Evolutionary conservation across 2,113 vertebrate species (phyloP), one percentile per base, ranked within the genome.

Genomic region (Malaclemys terrapin): DNA sequence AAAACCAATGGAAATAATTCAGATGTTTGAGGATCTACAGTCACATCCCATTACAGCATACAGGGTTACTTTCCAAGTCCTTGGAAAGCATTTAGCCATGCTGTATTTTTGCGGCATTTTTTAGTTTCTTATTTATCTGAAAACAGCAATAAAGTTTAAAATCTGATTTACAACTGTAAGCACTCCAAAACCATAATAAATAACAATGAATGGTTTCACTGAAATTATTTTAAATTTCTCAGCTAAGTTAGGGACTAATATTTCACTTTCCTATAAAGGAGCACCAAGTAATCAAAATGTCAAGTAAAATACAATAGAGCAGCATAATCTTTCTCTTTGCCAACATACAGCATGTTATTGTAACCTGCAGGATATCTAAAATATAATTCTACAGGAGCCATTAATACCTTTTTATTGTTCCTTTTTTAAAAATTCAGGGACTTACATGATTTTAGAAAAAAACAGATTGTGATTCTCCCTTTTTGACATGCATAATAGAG

Each of bases 1-100:
- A 92, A 92, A 93, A 6, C 72, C 84, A 29, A 13, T 35, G 84
- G 87, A 84, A 95, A 56, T 87, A 90, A 95, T 87, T 97, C 65
- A 45, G 8, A 11, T 69, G 59, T 91, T 90, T 78, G 47, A 96
- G 31, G 57, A 49, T 45, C 27, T 84, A n/a, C 42, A 84, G 59
- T 31, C 89, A 88, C 42, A 38, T 0, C 22, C 42, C 85, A 89
- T 65, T 90, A 31, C 82, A 94, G 50, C 0, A 0, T 0, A 0
- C 27, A 38, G 10, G 92, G 25, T 5, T 95, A 31, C 1, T 0
- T 29, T 94, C 29, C 47, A 85, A 92, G 75, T 59, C 83, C 79
- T 91, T 22, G 2, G 84, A 93, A 97, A 91, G 80, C 85, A 92
- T 4, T 3, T 35, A 92, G 75, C 81, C 42, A 5, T 42, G 53